Evolutionary conservation across 2,888 invertebrate species (phyloP).

Genomic region (Mellilla xanthometata): DNA sequence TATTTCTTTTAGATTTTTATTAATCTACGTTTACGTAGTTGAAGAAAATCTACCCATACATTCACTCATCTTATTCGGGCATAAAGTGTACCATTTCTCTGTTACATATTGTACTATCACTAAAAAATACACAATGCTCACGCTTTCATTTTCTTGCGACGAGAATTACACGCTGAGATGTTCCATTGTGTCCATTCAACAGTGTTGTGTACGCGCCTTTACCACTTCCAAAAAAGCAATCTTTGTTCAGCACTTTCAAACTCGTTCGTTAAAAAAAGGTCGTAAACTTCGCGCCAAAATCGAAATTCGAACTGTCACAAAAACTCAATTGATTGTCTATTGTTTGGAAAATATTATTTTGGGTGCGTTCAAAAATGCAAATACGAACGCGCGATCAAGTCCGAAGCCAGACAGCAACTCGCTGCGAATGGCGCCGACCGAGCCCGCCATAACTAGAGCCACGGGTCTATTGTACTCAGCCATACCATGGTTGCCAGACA

Average conservation of each 20-base stretch:
- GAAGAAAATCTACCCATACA: too few relatives aligned
- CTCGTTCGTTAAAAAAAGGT: constrained; percentile 22
- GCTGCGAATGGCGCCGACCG: constrained; percentile 48
- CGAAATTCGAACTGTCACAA: constrained; percentile 18
- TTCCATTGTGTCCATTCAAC: constrained; percentile 65
- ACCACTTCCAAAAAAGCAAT: constrained; percentile 33
- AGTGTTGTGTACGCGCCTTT: constrained; percentile 42
- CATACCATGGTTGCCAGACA: constrained; percentile 63
- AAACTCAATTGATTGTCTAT: constrained; percentile 4
- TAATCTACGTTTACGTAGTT: too few relatives aligned
- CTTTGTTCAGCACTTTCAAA: constrained; percentile 31
- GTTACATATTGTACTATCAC: constrained; percentile 28
- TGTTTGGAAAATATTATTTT: constrained; percentile 11
- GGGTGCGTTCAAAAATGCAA: constrained; percentile 49
- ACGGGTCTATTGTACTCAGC: constrained; percentile 63
- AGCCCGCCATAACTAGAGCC: constrained; percentile 57
- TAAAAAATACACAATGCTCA: constrained; percentile 64
- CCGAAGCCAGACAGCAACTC: constrained; percentile 75
- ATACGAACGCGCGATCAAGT: constrained; percentile 73
- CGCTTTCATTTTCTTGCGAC: constrained; percentile 75
- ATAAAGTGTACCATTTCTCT: neutral
- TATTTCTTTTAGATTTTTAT: too few relatives aligned
- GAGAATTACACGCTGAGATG: constrained; percentile 65
- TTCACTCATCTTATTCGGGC: too few relatives aligned
- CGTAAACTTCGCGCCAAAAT: constrained; percentile 24